phyloP scores from a whole-genome alignment of 2,113 vertebrate species.

The Tachuris rubrigastra region DNA sequence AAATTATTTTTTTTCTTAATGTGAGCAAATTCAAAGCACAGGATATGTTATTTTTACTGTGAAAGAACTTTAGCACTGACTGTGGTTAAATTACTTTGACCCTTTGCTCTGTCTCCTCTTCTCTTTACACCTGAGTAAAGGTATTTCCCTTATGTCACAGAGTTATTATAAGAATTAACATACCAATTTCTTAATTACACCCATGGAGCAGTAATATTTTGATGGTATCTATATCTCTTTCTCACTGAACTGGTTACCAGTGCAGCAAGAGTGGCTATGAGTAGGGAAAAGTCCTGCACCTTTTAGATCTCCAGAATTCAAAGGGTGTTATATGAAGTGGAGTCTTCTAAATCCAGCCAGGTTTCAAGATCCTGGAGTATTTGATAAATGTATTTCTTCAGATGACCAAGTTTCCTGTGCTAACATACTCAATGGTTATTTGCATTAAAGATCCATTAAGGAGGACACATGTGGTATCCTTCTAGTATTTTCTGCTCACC shows the following conservation, averaged over 20 bases:
- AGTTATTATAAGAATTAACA: not conserved
- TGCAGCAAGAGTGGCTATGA: not conserved
- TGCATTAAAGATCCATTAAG: not conserved
- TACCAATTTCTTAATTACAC: not conserved
- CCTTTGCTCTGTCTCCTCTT: not conserved
- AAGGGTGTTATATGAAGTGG: not conserved
- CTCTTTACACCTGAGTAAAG: not conserved
- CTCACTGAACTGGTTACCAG: not conserved
- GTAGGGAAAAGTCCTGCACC: not conserved
- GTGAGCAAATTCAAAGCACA: not conserved
- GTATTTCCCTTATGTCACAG: not conserved
- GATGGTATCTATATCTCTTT: not conserved
- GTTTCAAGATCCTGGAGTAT: not conserved
- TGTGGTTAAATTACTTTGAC: not conserved
- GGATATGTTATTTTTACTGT: not conserved
- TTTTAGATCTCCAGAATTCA: not conserved
- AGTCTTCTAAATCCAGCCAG: not conserved
- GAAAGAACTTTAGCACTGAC: not conserved
- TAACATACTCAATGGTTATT: not conserved
- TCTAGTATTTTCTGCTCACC: not conserved
- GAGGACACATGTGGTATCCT: not conserved
- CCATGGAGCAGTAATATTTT: not conserved
- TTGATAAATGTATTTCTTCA: not conserved
- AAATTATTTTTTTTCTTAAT: not conserved
- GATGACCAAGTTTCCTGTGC: not conserved